Evolutionary conservation across 2,113 vertebrate genomes (phyloP).

Genomic region (Parotia lawesii): DNA sequence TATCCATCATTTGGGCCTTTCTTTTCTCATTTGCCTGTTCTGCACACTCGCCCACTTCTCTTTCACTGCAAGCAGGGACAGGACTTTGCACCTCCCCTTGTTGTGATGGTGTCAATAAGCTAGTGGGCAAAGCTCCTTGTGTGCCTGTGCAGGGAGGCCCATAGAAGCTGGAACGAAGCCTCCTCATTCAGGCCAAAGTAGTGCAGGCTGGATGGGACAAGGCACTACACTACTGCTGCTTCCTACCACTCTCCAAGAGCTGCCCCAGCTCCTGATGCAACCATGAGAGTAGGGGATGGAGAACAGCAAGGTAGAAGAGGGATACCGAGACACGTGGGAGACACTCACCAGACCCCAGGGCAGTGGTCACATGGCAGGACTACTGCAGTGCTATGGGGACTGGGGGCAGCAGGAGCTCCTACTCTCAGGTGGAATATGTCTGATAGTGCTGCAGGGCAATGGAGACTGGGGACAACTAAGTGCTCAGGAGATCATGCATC

Average conservation of each 20-base stretch:
- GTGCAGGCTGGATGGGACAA: neutral
- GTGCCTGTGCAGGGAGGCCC: neutral
- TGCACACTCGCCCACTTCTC: neutral
- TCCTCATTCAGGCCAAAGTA: neutral
- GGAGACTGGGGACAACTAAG: neutral
- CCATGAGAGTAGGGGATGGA: neutral
- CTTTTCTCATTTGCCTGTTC: neutral
- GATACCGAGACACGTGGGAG: accelerated
- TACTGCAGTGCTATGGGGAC: neutral
- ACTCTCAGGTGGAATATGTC: neutral
- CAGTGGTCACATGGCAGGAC: neutral
- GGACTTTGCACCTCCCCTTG: no score
- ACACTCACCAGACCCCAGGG: neutral
- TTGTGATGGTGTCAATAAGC: neutral
- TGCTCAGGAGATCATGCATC: neutral
- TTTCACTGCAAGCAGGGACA: neutral
- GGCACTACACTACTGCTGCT: neutral
- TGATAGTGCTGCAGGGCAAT: neutral
- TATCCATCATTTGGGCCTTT: neutral
- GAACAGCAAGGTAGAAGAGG: neutral
- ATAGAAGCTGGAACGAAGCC: neutral
- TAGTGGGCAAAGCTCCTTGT: neutral
- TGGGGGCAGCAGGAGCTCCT: neutral
- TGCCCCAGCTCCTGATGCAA: neutral
- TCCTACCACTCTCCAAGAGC: neutral